Evolutionary conservation across 2,888 invertebrate genomes (phyloP).

Genomic region (Scelioninae gen. 1): DNA sequence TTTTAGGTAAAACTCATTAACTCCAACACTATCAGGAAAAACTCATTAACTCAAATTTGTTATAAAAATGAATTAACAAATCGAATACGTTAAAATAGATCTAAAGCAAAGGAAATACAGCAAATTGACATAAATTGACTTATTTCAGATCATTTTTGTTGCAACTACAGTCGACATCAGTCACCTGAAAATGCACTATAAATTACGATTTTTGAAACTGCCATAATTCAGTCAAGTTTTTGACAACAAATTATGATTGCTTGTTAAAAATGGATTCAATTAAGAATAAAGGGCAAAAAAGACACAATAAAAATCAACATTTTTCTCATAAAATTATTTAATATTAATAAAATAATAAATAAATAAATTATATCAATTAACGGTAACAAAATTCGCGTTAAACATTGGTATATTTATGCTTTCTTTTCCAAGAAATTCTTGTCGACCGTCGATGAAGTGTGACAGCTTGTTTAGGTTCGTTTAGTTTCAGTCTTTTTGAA

Average conservation of each 20-base stretch:
- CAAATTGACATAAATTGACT: constrained; percentile 14
- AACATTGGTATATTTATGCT: constrained; percentile 13
- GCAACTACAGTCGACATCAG: constrained; percentile 8
- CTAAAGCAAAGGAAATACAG: constrained; percentile 12
- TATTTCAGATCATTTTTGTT: constrained; percentile 16
- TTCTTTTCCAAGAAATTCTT: constrained; percentile 25
- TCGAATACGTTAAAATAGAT: constrained; percentile 9
- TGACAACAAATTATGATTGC: constrained; percentile 3
- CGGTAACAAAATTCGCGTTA: constrained; percentile 16
- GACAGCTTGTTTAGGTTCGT: constrained; percentile 17
- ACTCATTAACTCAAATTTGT: constrained; percentile 16
- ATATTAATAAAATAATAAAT: neutral
- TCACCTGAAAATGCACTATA: constrained; percentile 8
- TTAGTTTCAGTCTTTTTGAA: constrained; percentile 28
- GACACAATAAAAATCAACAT: constrained; percentile 31
- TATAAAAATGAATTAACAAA: constrained; percentile 30
- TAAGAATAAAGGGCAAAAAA: constrained; percentile 26
- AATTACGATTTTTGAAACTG: constrained; percentile 13
- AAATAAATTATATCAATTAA: constrained; percentile 11
- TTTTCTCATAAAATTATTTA: constrained; percentile 17
- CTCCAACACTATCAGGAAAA: constrained; percentile 7
- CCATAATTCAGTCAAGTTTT: constrained; percentile 12
- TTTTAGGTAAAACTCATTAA: constrained; percentile 12
- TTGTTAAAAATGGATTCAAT: constrained; percentile 25
- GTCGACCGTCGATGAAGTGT: constrained; percentile 23